Evolutionary conservation across 2,888 invertebrate genomes (phyloP).

Genomic region (Eristalis arbustorum): DNA sequence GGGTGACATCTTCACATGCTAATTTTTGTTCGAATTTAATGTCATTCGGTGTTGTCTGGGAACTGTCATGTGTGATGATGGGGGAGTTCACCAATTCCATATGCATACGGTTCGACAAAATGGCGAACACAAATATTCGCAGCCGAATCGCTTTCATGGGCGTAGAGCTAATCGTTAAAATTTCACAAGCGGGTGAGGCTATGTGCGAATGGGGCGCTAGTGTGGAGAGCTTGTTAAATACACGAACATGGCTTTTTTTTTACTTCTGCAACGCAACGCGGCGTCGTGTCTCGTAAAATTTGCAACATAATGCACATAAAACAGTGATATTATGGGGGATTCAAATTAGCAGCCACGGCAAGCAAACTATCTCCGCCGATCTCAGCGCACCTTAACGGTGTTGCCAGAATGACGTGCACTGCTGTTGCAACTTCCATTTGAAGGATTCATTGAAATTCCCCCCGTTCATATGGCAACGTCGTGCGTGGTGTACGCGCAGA

Average conservation of each 20-base stretch:
- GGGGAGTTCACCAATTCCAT: constrained; percentile 13
- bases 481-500: background rate
- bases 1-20: background rate
- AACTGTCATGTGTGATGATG: constrained; percentile 49
- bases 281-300: constrained; percentile 40
- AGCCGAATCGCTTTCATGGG: constrained; percentile 10
- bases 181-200: background rate
- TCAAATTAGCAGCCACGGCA: constrained; percentile 42
- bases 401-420: background rate
- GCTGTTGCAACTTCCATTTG: too few species aligned
- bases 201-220: constrained; percentile 7
- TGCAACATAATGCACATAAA: constrained; percentile 67
- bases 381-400: background rate
- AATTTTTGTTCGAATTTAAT: constrained; percentile 46
- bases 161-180: constrained; percentile 56
- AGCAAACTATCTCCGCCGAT: constrained; percentile 23
- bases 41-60: constrained; percentile 43
- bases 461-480: background rate
- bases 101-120: background rate
- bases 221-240: constrained; percentile 60
- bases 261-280: background rate
- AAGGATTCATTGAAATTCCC: background rate
- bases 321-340: constrained; percentile 61
- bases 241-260: constrained; percentile 15
- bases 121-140: background rate